Evolutionary conservation across 2,113 vertebrate genomes (phyloP), one percentile per base, ranked within the genome.

Genomic region (Poecile atricapillus): DNA sequence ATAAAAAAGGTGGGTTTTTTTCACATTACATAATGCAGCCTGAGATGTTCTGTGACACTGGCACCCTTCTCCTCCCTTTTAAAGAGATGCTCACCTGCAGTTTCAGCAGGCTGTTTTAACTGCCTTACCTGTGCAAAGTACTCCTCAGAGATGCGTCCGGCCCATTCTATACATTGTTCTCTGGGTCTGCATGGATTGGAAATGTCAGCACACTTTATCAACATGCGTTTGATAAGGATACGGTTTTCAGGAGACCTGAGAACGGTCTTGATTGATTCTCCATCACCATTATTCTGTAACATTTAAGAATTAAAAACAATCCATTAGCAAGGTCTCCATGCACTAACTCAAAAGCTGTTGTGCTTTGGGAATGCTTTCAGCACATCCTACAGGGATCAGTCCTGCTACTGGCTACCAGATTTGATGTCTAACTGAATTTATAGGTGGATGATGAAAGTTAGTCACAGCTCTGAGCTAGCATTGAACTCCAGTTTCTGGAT

Each of bases 201-300:
- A 96, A 99, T 98, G 64, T 99, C 99, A 0, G 99, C 99, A 74
- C 99, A 99, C 96, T 99, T 99, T 53, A 99, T 99, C 93, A 99
- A 96, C 99, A 99, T 99, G 62, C 99, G 98, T 64, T 99, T 99
- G 95, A 99, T 98, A 24, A 99, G 98, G 84, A 98, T 98, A 9
- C 99, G 98, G 92, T 99, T 99, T 97, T 99, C 99, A 3, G 99
- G 98, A 35, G 98, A 98, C 2, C 97, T 98, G 94, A 99, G 97
- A 91, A 99, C 95, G 53, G 97, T 98, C 97, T 98, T 98, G 84
- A 98, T 95, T 39, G 98, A 98, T 50, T 99, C 99, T 56, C 98
- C 98, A 25, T 98, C 98, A 46, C 94, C 95, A 59, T 95, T 98
- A 59, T 97, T 97, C 98, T 98, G 81, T 56, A 97, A 91, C 46